These are phyloP conservation scores for Polyommatus icarus DNA, from an alignment of 2,888 invertebrate genomes.

Conservation along the genomic window DNA sequence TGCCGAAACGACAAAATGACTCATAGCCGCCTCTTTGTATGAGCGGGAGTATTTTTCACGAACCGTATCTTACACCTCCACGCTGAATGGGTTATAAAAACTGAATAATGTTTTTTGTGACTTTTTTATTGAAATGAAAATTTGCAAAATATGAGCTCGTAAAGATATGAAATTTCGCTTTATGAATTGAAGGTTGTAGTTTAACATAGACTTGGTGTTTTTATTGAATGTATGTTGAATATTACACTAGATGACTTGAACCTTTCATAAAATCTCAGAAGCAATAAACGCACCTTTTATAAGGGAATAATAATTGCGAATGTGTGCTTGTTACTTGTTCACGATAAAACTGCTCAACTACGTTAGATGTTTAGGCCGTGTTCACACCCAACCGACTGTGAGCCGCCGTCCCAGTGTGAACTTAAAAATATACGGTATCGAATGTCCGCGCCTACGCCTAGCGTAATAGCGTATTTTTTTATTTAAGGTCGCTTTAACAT, in stretches of 20 bases:
- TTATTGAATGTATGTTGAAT: neutral
- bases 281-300: too few relatives aligned
- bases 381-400: too few relatives aligned
- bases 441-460: too few relatives aligned
- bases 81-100: slow-evolving; percentile 30
- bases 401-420: too few relatives aligned
- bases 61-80: neutral
- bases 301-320: too few relatives aligned
- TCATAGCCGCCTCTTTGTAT: slow-evolving; percentile 20
- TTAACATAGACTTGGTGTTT: neutral
- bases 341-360: too few relatives aligned
- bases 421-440: too few relatives aligned
- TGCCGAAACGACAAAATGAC: slow-evolving; percentile 17
- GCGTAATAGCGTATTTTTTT: too few relatives aligned
- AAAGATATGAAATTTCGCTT: slow-evolving; percentile 6
- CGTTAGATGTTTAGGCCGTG: too few relatives aligned
- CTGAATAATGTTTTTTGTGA: slow-evolving; percentile 31
- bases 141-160: slow-evolving; percentile 29
- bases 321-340: too few relatives aligned
- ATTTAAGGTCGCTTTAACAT: too few relatives aligned
- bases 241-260: neutral
- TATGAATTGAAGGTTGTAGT: neutral
- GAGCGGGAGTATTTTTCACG: slow-evolving; percentile 19
- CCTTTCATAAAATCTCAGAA: neutral
- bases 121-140: slow-evolving; percentile 29